phyloP scores from a whole-genome alignment of 2,888 invertebrate genomes.

The Sialis lutaria region DNA sequence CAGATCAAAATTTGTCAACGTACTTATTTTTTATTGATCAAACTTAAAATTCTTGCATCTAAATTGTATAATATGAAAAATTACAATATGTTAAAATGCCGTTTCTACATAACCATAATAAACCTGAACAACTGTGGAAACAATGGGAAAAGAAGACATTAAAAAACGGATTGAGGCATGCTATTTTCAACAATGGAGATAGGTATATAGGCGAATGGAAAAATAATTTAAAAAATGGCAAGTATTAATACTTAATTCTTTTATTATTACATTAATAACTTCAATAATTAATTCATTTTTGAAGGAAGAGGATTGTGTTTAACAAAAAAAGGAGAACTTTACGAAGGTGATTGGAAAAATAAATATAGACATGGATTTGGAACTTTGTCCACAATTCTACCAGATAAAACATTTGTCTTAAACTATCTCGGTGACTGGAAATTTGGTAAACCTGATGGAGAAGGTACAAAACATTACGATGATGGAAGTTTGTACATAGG shows the following conservation, averaged over 20 bases:
- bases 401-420: constrained; percentile 27
- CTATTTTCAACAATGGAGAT: constrained; percentile 34
- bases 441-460: constrained; percentile 35
- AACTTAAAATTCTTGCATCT: too few relatives aligned
- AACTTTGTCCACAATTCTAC: constrained; percentile 24
- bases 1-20: too few relatives aligned
- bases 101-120: constrained; percentile 15
- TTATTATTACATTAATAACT: neutral
- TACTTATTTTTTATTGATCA: too few relatives aligned
- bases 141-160: constrained; percentile 27
- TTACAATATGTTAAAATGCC: constrained; percentile 14
- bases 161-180: constrained; percentile 37
- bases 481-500: constrained; percentile 44
- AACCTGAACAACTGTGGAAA: constrained; percentile 14
- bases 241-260: constrained; percentile 1
- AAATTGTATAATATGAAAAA: too few relatives aligned
- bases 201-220: constrained; percentile 45
- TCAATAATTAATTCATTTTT: neutral
- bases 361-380: constrained; percentile 41
- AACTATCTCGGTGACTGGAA: constrained; percentile 42
- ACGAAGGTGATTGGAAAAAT: constrained; percentile 41
- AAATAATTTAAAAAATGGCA: constrained; percentile 27
- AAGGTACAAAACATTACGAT: constrained; percentile 34
- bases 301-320: constrained; percentile 33
- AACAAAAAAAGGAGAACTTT: constrained; percentile 30